Evolutionary conservation across 2,797 vertebrate species (phyloP).

Genomic region (Sebastes matsubarae): DNA sequence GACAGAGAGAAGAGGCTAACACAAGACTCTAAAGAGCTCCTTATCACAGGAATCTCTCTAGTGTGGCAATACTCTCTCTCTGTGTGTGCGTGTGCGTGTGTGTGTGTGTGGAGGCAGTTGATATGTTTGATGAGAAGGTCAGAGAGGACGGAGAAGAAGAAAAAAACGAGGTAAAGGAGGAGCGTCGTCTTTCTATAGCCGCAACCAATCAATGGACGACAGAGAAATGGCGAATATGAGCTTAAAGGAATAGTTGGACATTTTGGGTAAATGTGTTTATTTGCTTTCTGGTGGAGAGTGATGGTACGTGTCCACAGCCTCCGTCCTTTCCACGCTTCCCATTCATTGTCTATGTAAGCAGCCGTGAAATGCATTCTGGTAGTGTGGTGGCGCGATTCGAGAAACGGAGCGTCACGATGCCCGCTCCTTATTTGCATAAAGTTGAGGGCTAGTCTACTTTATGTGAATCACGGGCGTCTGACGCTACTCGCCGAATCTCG

Average conservation of each 20-base stretch:
- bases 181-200: constrained; percentile 54
- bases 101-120: constrained; percentile 26
- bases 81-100: constrained; percentile 14
- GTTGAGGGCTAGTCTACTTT: too few relatives aligned
- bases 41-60: constrained; percentile 63
- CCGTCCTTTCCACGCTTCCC: too few relatives aligned
- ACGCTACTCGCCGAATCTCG: too few relatives aligned
- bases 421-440: too few relatives aligned
- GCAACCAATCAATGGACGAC: constrained; percentile 49
- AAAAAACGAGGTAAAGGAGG: constrained; percentile 39
- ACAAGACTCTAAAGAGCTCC: constrained; percentile 60
- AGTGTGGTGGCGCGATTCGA: too few relatives aligned
- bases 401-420: too few relatives aligned
- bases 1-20: constrained; percentile 52
- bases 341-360: too few relatives aligned
- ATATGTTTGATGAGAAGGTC: constrained; percentile 77
- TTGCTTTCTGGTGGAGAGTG: neutral
- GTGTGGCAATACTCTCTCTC: constrained; percentile 6
- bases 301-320: too few relatives aligned
- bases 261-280: neutral
- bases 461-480: too few relatives aligned
- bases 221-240: constrained; percentile 18
- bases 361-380: too few relatives aligned
- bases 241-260: constrained; percentile 30
- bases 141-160: constrained; percentile 60